Conservation (phyloP, 2,797 vertebrate species). For the Poecilia gillii region DNA sequence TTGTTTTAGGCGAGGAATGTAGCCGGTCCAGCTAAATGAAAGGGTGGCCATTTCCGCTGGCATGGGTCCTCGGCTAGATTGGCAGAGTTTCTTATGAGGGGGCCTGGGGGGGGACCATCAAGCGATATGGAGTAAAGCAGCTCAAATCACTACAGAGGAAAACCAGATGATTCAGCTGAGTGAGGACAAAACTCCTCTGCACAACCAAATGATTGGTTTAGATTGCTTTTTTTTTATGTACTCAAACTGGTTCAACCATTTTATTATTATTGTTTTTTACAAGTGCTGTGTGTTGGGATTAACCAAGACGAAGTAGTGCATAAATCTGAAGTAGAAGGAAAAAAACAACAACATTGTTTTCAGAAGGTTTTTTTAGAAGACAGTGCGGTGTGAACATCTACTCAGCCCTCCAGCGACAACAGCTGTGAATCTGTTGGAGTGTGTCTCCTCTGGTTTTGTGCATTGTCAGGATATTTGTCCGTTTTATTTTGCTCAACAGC, state of each 20-base stretch:
- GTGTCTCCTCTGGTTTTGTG: neutral
- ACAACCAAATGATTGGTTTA: neutral
- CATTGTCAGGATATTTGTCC: neutral
- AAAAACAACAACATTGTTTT: neutral
- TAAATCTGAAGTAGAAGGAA: neutral
- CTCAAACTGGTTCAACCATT: neutral
- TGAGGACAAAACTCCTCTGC: neutral
- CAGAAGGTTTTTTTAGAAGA: neutral
- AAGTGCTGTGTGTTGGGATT: neutral
- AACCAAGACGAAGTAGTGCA: neutral
- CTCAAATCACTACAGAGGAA: conserved; percentile 1
- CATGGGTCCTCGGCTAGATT: conserved; percentile 37
- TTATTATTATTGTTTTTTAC: neutral
- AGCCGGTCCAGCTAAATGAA: conserved; percentile 60
- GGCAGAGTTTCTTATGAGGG: conserved; percentile 39
- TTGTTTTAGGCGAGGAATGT: conserved; percentile 74
- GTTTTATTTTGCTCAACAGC: neutral
- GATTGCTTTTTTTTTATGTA: neutral
- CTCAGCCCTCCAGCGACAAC: neutral
- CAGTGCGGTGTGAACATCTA: neutral
- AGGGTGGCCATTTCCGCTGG: conserved; percentile 64
- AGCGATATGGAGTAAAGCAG: conserved; percentile 16
- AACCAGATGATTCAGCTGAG: neutral
- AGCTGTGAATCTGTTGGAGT: neutral
- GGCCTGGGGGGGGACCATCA: neutral